phyloP scores from a whole-genome alignment of 2,797 vertebrate species.

The Neoniphon sammara region DNA sequence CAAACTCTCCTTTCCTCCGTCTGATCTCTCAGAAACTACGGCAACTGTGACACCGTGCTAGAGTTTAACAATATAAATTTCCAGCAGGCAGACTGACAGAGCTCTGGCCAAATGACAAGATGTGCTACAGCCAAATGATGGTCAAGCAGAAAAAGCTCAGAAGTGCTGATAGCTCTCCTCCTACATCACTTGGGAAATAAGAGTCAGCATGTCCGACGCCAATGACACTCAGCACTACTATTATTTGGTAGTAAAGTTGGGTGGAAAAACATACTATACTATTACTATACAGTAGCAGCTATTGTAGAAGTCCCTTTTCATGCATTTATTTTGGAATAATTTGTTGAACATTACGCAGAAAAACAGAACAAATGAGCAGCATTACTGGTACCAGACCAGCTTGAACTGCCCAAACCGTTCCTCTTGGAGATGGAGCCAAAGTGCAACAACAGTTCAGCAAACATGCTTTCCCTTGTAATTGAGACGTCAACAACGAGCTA shows the following conservation, averaged over 20 bases:
- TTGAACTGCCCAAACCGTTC: too few relatives aligned
- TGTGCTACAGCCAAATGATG: slow-evolving; percentile 17
- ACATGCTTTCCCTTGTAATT: neutral
- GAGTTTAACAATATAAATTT: neutral
- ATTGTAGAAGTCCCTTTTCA: neutral
- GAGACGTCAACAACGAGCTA: too few relatives aligned
- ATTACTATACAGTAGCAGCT: neutral
- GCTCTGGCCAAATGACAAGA: slow-evolving; percentile 5
- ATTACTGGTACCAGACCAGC: too few relatives aligned
- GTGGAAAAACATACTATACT: neutral
- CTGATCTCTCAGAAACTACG: neutral
- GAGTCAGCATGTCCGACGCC: neutral
- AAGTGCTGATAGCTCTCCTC: neutral
- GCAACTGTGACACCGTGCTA: neutral
- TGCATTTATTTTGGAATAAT: neutral
- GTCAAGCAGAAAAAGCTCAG: neutral
- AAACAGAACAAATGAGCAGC: too few relatives aligned
- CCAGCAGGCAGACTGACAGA: neutral
- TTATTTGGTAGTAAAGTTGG: neutral
- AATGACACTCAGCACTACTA: neutral
- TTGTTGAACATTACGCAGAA: neutral
- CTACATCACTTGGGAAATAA: neutral
- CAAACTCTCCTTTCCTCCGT: slow-evolving; percentile 8
- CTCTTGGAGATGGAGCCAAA: neutral
- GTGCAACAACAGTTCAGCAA: neutral